These are phyloP conservation scores for Meghimatium bilineatum DNA, from an alignment of 2,888 invertebrate genomes.

Conservation along the genomic window DNA sequence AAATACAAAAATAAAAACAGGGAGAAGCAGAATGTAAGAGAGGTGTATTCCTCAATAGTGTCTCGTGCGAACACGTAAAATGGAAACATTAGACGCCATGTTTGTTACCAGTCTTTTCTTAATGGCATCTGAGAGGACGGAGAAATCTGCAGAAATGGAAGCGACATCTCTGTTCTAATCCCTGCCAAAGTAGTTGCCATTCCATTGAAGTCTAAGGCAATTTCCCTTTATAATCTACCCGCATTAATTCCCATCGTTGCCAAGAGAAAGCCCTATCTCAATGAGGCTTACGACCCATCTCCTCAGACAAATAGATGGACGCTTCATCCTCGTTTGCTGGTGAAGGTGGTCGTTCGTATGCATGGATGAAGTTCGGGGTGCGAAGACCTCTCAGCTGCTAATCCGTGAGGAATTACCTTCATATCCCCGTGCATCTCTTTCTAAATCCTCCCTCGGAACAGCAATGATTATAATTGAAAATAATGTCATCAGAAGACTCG, in stretches of 20 bases:
- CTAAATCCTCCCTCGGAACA: constrained; percentile 32
- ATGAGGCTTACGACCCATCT: constrained; percentile 49
- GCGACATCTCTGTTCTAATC: constrained; percentile 49
- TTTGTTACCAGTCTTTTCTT: constrained; percentile 47
- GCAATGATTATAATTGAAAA: constrained; percentile 55
- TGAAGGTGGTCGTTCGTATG: constrained; percentile 46
- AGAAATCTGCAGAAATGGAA: constrained; percentile 51
- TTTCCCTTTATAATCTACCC: constrained; percentile 64
- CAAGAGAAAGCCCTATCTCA: constrained; percentile 43
- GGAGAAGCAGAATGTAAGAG: background rate
- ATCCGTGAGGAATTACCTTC: constrained; percentile 12
- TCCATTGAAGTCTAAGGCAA: constrained; percentile 63
- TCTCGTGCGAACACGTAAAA: constrained; percentile 12
- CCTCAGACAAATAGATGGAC: constrained; percentile 54
- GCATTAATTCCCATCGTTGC: constrained; percentile 56
- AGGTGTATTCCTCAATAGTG: constrained; percentile 19
- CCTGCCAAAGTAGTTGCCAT: constrained; percentile 22
- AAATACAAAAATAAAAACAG: background rate
- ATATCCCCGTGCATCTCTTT: background rate
- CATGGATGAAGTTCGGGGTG: constrained; percentile 36
- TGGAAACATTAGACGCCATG: constrained; percentile 40
- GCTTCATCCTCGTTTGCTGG: constrained; percentile 5
- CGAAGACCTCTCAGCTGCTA: constrained; percentile 19
- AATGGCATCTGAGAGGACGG: constrained; percentile 48
- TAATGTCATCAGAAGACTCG: constrained; percentile 50